Evolutionary conservation across 1,140 invertebrate species (phyloP).

Genomic region (Zaprionus capensis): DNA sequence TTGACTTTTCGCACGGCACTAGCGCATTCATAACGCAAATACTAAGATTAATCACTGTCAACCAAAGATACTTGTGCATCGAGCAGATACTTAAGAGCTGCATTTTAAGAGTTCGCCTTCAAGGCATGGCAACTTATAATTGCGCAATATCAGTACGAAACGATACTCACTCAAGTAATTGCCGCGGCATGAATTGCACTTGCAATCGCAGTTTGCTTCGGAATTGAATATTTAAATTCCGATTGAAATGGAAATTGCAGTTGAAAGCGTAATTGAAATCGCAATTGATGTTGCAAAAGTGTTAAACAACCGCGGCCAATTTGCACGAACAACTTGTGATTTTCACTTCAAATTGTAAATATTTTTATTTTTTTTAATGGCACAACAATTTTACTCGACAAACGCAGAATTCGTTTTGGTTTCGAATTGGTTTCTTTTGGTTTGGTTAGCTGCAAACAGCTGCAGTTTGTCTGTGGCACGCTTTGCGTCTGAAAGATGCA

Average conservation of each 20-base stretch:
- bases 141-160: conserved; percentile 63
- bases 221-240: conserved; percentile 40
- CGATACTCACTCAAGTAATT: conserved; percentile 66
- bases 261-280: conserved; percentile 37
- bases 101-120: conserved; percentile 43
- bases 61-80: conserved; percentile 57
- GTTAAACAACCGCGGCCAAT: conserved; percentile 61
- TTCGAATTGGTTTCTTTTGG: neutral
- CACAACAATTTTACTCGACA: conserved; percentile 60
- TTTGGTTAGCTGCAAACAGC: conserved; percentile 5
- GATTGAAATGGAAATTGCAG: conserved; percentile 30
- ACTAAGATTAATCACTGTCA: conserved; percentile 79
- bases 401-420: conserved; percentile 3
- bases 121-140: conserved; percentile 69
- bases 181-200: conserved; percentile 69
- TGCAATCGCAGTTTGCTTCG: conserved; percentile 43
- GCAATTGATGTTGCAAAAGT: conserved; percentile 35
- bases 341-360: conserved; percentile 53
- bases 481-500: conserved; percentile 45
- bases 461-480: conserved; percentile 36
- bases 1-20: conserved; percentile 42
- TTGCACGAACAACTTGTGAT: conserved; percentile 50
- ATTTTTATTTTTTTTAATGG: conserved; percentile 14
- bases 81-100: conserved; percentile 66
- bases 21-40: conserved; percentile 64